Percentiles rank a stretch among this genome's conserved stretches.
Evolutionary conservation across 2,113 vertebrate genomes (phyloP).

Genomic region (Phoenicopterus ruber): DNA sequence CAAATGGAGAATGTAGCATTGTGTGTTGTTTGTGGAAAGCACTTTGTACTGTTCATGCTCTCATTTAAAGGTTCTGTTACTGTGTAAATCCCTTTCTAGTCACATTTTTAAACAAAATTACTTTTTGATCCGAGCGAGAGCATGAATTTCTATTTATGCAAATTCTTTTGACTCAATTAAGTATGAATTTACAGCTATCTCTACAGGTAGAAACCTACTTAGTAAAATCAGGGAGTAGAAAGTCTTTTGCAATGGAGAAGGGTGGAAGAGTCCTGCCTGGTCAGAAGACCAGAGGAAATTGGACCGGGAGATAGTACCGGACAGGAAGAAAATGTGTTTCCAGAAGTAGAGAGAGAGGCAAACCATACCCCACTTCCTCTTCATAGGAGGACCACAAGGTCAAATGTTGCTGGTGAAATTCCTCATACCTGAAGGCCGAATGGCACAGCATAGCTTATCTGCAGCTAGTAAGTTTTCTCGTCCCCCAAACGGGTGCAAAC

Average conservation of each 20-base stretch:
- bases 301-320: not conserved
- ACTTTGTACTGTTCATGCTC: not conserved
- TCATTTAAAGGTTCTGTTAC: constrained; percentile 4
- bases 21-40: not conserved
- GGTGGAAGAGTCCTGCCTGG: not conserved
- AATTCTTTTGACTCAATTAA: not conserved
- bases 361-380: not conserved
- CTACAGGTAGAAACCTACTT: not conserved
- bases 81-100: constrained; percentile 2
- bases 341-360: not conserved
- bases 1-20: not conserved
- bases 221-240: not conserved
- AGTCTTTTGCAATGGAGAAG: not conserved
- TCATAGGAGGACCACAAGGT: not conserved
- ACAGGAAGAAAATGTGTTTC: not conserved
- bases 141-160: not conserved
- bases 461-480: not conserved
- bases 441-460: not conserved
- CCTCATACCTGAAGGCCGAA: not conserved
- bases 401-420: not conserved
- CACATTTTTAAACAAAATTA: not conserved
- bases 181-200: not conserved
- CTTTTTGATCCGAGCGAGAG: not conserved
- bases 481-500: not conserved
- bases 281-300: not conserved